These are phyloP conservation scores for Cygnus buccinator DNA, from an alignment of 2,113 vertebrate species.

Conservation along the genomic window DNA sequence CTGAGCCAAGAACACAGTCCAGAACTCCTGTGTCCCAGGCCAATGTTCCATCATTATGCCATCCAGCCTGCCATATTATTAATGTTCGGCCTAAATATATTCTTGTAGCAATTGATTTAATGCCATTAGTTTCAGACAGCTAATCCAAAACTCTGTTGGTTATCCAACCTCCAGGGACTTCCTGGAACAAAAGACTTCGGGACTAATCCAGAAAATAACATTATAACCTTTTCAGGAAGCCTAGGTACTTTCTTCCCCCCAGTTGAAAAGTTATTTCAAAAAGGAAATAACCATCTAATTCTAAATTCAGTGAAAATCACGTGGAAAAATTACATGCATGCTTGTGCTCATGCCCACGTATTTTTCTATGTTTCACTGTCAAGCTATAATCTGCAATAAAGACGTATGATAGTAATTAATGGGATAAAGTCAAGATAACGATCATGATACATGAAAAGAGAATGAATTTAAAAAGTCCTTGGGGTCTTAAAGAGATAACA, in stretches of 20 bases:
- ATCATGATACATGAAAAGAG: neutral
- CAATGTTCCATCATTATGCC: conserved; percentile 52
- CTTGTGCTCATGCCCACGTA: neutral
- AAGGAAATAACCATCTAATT: neutral
- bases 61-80: conserved; percentile 30
- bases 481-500: neutral
- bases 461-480: neutral
- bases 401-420: neutral
- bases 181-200: conserved; percentile 3
- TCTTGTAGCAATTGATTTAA: conserved; percentile 60
- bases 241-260: neutral
- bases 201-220: conserved; percentile 24
- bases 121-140: conserved; percentile 49
- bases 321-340: neutral
- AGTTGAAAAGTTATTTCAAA: neutral
- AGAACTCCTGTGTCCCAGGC: conserved; percentile 14
- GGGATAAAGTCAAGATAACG: neutral
- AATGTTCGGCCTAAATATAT: conserved; percentile 55
- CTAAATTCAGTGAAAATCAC: neutral
- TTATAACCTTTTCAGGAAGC: neutral
- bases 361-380: neutral
- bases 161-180: conserved; percentile 18
- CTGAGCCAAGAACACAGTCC: conserved; percentile 29
- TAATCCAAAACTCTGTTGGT: conserved; percentile 46
- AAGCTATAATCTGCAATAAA: neutral